Evolutionary conservation across 2,113 vertebrate genomes (phyloP).

Genomic region (Puffinus mauretanicus): DNA sequence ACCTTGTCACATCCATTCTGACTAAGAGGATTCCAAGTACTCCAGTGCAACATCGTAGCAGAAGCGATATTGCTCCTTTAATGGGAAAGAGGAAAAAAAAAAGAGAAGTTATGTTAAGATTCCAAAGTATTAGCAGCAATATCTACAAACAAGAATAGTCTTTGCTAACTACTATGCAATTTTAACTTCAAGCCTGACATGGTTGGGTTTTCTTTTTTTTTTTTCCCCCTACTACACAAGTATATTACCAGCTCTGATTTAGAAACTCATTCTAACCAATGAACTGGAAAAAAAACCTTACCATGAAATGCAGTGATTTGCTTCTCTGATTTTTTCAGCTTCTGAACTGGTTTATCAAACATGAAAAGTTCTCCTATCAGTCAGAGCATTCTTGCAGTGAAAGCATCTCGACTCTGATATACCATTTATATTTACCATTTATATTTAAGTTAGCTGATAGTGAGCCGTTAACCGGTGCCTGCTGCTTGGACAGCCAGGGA

Average conservation of each 20-base stretch:
- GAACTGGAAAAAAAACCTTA: not conserved
- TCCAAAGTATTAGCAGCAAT: not conserved
- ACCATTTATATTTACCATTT: not conserved
- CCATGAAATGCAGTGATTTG: not conserved
- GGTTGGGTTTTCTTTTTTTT: not conserved
- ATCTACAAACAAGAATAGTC: not conserved
- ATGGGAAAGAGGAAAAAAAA: not conserved
- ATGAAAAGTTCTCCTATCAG: not conserved
- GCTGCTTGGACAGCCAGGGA: not conserved
- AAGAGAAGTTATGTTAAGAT: not conserved
- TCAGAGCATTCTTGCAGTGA: not conserved
- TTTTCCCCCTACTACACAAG: not conserved
- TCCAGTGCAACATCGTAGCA: conserved; percentile 95
- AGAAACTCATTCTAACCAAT: not conserved
- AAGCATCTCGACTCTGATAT: not conserved
- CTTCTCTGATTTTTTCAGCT: not conserved
- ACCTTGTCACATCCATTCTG: conserved; percentile 20
- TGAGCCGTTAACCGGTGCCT: not conserved
- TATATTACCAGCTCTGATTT: not conserved
- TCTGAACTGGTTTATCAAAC: not conserved
- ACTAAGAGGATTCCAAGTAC: conserved; percentile 93
- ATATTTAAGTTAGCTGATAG: not conserved
- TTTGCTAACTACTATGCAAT: not conserved
- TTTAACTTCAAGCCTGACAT: not conserved
- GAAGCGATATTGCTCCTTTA: conserved; percentile 98